phyloP scores from a whole-genome alignment of 2,797 vertebrate species.

The Nannoperca obscura region DNA sequence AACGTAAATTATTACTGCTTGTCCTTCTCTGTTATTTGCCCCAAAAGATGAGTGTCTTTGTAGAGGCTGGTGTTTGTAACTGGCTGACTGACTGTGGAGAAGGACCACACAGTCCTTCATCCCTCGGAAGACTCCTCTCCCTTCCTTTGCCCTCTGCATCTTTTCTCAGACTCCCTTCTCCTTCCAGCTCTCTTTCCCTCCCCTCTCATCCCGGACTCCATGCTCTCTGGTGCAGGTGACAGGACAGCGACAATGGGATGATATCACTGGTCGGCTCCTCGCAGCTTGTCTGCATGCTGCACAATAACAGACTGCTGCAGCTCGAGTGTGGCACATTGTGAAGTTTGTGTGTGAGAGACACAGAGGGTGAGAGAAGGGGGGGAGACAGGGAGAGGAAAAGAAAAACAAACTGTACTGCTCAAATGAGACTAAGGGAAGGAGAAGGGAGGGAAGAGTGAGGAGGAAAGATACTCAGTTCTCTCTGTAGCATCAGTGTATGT shows the following conservation, averaged over 20 bases:
- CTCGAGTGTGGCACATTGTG: constrained; percentile 63
- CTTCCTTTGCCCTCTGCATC: constrained; percentile 32
- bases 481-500: constrained; percentile 23
- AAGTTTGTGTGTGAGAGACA: constrained; percentile 47
- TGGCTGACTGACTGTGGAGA: constrained; percentile 35
- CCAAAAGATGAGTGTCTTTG: not conserved
- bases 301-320: constrained; percentile 65
- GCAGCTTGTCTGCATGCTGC: constrained; percentile 63
- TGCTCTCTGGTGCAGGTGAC: constrained; percentile 78
- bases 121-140: constrained; percentile 23
- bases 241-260: constrained; percentile 78
- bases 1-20: not conserved
- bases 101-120: constrained; percentile 39
- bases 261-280: constrained; percentile 61
- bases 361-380: not conserved
- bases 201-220: constrained; percentile 40
- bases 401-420: constrained; percentile 29
- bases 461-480: constrained; percentile 4
- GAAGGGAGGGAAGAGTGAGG: not conserved
- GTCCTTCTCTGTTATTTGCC: constrained; percentile 2
- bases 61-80: constrained; percentile 19
- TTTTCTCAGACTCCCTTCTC: constrained; percentile 24
- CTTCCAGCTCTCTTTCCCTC: constrained; percentile 13
- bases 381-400: not conserved
- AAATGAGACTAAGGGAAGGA: constrained; percentile 9